These are phyloP conservation scores for Tiaroga cobitis DNA, from an alignment of 2,797 vertebrate species.

Conservation along the genomic window DNA sequence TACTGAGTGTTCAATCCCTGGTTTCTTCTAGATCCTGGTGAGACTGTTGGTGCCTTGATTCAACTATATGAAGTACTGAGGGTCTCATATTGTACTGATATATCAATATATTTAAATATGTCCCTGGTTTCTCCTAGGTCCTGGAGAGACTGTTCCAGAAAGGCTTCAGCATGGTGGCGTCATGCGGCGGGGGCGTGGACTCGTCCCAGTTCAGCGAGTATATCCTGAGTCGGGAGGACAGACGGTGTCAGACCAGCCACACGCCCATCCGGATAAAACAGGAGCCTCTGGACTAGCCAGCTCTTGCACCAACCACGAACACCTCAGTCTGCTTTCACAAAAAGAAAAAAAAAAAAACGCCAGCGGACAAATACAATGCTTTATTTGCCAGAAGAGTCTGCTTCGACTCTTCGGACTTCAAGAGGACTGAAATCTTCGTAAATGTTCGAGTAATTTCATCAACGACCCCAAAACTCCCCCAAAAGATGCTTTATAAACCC, in stretches of 20 bases:
- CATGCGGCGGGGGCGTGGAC: slow-evolving; percentile 96
- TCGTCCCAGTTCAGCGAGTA: slow-evolving; percentile 99
- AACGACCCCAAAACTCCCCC: neutral
- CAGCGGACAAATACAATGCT: slow-evolving; percentile 35
- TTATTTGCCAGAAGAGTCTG: slow-evolving; percentile 17
- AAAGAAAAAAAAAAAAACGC: neutral
- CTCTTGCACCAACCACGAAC: slow-evolving; percentile 49
- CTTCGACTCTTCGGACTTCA: slow-evolving; percentile 10
- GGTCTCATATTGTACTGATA: neutral
- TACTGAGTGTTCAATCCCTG: neutral
- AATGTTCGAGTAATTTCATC: slow-evolving; percentile 23
- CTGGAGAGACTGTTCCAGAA: slow-evolving; percentile 97
- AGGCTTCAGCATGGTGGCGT: slow-evolving; percentile 94
- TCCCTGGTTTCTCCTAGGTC: slow-evolving; percentile 36
- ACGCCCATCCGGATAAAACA: slow-evolving; percentile 98
- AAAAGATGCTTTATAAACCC: neutral
- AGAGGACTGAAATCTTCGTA: slow-evolving; percentile 38
- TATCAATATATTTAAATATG: neutral
- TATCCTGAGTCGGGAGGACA: slow-evolving; percentile 94
- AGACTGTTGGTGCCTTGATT: neutral
- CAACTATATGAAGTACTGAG: slow-evolving; percentile 7
- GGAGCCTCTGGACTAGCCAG: slow-evolving; percentile 94
- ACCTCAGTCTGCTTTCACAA: slow-evolving; percentile 17
- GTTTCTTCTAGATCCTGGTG: neutral
- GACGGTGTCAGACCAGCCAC: slow-evolving; percentile 88